Base-by-base conservation (phyloP, 2,888 invertebrate genomes). In the Nasonovia ribisnigri region DNA sequence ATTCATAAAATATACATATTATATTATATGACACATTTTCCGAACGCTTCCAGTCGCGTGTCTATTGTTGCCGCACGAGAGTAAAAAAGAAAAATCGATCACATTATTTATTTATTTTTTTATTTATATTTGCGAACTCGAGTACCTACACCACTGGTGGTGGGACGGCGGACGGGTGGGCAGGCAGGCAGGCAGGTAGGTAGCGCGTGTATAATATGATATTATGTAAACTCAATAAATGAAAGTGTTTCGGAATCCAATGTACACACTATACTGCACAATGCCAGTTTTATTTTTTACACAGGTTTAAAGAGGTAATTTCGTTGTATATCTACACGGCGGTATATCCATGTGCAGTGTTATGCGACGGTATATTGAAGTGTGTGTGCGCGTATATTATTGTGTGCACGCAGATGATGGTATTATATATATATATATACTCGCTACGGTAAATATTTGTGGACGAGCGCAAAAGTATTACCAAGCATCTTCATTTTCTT, bases 191-290 rank as follows among this genome's bases (percentile, higher is more conserved):
- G n/a, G n/a, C n/a, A 67, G 67, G 67, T 16, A 67, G 51, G 51
- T 16, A 51, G 60, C 60, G 60, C 60, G 60, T 11, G 67, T 67
- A 46, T 46, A 46, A 42, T 36, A 88, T 29, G 54, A 88, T 89
- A 43, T 60, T 89, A 89, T 89, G 89, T 89, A 89, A 89, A 89
- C 60, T 43, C 89, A 60, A 89, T 43, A 89, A 89, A 89, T 13
- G 43, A 60, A 89, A 46, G 89, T 60, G 60, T 60, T 89, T 89
- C 46, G 60, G 43, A 89, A 89, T 43, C 60, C 60, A 36, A 60
- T 57, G 57, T 57, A 46, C 43, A 16, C 60, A 60, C 43, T 60
- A 29, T 29, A n/a, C 67, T n/a, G 67, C n/a, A 67, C 67, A 67
- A 67, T 67, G 67, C 67, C n/a, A 36, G 26, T 5, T 54, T 88